Evolutionary conservation across 2,113 vertebrate genomes (phyloP).

Genomic region (Nycticebus coucang): DNA sequence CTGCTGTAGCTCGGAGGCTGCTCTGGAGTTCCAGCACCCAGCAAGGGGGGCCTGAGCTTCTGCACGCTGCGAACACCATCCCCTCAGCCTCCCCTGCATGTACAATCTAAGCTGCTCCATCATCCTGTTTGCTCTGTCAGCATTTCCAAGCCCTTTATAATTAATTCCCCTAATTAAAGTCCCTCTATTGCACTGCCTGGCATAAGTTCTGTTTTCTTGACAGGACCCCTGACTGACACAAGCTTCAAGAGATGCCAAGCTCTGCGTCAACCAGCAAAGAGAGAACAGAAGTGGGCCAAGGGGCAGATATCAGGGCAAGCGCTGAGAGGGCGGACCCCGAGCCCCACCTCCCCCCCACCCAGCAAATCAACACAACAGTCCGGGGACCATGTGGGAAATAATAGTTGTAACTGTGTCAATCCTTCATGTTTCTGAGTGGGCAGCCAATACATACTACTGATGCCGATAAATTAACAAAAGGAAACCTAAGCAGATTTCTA

Average conservation of each 20-base stretch:
- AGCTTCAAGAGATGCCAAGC: slow-evolving; percentile 40
- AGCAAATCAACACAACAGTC: not conserved
- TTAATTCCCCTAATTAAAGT: slow-evolving; percentile 59
- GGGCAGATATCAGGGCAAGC: not conserved
- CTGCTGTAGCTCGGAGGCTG: not conserved
- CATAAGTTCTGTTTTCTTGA: slow-evolving; percentile 26
- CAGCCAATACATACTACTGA: not conserved
- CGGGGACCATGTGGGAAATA: not conserved
- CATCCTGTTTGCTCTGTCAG: slow-evolving; percentile 41
- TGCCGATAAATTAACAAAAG: not conserved
- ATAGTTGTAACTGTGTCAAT: not conserved
- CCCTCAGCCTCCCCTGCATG: not conserved
- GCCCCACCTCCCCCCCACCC: not conserved
- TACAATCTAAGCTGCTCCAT: slow-evolving; percentile 9
- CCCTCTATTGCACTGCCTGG: slow-evolving; percentile 53
- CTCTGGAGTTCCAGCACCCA: not conserved
- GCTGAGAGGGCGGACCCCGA: not conserved
- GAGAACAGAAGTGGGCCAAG: not conserved
- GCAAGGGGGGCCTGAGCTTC: not conserved
- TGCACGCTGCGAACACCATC: not conserved
- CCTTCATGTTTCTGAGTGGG: not conserved
- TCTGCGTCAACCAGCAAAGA: slow-evolving; percentile 31
- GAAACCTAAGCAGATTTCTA: not conserved
- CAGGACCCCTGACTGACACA: slow-evolving; percentile 30
- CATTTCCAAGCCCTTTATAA: slow-evolving; percentile 50